These are phyloP conservation scores for Leucosticte australis DNA, from an alignment of 2,113 vertebrate species.

Conservation along the genomic window DNA sequence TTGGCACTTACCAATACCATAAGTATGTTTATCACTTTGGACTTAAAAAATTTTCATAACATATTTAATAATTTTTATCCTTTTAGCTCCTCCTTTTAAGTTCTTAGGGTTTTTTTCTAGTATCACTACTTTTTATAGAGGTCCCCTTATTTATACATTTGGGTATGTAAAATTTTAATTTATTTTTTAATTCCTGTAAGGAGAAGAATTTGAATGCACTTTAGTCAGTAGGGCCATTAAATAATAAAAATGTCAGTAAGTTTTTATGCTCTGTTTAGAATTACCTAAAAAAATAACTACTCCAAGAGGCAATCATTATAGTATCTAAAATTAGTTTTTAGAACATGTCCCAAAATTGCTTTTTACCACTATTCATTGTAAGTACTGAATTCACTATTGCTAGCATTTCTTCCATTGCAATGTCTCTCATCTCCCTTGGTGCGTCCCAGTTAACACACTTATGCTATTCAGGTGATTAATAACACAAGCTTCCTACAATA, in stretches of 20 bases:
- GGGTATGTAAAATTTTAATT: background rate
- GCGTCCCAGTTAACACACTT: background rate
- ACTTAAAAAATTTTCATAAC: background rate
- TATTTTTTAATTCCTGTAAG: background rate
- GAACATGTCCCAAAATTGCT: background rate
- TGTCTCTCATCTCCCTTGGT: background rate
- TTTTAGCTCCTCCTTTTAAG: background rate
- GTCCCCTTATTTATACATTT: background rate
- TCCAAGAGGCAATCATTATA: background rate
- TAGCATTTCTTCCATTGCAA: background rate
- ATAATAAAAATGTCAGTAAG: background rate
- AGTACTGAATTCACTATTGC: background rate
- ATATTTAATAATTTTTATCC: background rate
- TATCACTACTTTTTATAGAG: background rate
- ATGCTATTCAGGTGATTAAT: background rate
- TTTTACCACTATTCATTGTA: background rate
- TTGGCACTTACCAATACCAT: background rate
- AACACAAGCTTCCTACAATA: background rate
- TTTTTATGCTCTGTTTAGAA: background rate
- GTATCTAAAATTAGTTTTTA: background rate
- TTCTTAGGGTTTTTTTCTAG: fast-evolving
- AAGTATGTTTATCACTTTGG: background rate
- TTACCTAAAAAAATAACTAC: background rate
- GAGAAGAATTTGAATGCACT: background rate
- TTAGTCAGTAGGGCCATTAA: background rate